A percentile compares a stretch with the other conserved stretches of the same genome.
These are phyloP conservation scores for Aplochiton taeniatus DNA, from an alignment of 2,797 vertebrate genomes.

Conservation along the genomic window DNA sequence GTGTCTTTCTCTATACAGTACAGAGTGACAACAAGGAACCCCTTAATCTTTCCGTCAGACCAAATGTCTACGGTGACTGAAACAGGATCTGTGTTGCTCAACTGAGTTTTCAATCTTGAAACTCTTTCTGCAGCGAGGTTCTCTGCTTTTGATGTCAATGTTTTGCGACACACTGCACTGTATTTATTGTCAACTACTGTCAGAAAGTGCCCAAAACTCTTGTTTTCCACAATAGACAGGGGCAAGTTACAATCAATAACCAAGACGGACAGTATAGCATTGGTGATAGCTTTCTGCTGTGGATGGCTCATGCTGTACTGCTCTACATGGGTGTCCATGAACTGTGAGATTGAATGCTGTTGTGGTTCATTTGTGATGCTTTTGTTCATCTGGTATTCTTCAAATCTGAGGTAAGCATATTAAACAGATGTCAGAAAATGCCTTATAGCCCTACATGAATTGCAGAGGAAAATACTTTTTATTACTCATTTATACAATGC, in stretches of 20 bases:
- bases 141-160: slow-evolving; percentile 25
- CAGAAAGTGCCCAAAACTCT: slow-evolving; percentile 34
- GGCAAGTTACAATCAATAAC: slow-evolving; percentile 39
- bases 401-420: slow-evolving; percentile 26
- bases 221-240: slow-evolving; percentile 36
- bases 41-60: no score
- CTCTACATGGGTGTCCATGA: no score
- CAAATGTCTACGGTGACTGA: no score
- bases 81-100: not conserved
- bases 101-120: slow-evolving; percentile 25
- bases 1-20: slow-evolving; percentile 9
- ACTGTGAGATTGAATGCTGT: slow-evolving; percentile 29
- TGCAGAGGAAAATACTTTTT: slow-evolving; percentile 20
- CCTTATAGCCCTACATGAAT: slow-evolving; percentile 16
- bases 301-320: slow-evolving; percentile 31
- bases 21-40: slow-evolving; percentile 3
- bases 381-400: slow-evolving; percentile 42
- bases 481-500: slow-evolving; percentile 3
- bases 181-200: slow-evolving; percentile 29
- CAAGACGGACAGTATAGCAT: slow-evolving; percentile 35
- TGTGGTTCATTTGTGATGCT: slow-evolving; percentile 28
- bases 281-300: slow-evolving; percentile 36
- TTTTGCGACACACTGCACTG: slow-evolving; percentile 34
- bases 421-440: slow-evolving; percentile 13
- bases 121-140: slow-evolving; percentile 21